A percentile compares a stretch with the other conserved stretches of the same genome.
These are phyloP conservation scores for Dynastes maya DNA, from an alignment of 2,888 invertebrate species.

Conservation along the genomic window DNA sequence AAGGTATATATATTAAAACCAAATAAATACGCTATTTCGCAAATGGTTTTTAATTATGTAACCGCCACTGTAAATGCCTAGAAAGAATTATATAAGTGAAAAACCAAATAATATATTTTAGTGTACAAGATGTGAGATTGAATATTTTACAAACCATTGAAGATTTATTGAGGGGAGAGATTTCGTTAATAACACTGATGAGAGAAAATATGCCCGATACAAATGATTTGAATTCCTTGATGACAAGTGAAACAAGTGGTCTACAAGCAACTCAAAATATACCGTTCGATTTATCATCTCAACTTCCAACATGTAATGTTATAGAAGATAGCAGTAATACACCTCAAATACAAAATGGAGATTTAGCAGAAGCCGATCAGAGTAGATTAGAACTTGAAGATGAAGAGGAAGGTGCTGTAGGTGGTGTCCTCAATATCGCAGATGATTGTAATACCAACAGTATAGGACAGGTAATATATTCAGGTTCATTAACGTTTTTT, in stretches of 20 bases:
- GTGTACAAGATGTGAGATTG: conserved; percentile 63
- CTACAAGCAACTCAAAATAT: conserved; percentile 35
- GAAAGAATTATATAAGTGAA: no score
- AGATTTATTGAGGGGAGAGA: conserved; percentile 64
- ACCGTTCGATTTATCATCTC: conserved; percentile 49
- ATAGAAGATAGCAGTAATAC: conserved; percentile 38
- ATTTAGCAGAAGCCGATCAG: conserved; percentile 87
- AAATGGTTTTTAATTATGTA: no score
- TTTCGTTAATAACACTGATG: conserved; percentile 66
- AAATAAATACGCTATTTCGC: no score
- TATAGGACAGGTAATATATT: conserved; percentile 54
- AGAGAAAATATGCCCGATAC: conserved; percentile 64
- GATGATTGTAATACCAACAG: conserved; percentile 48
- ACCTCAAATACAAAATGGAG: conserved; percentile 78
- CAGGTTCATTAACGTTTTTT: conserved; percentile 17
- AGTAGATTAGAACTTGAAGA: conserved; percentile 72
- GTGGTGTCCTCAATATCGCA: conserved; percentile 63
- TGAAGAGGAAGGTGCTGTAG: conserved; percentile 68
- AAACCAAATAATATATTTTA: conserved; percentile 53
- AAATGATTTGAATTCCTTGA: conserved; percentile 51
- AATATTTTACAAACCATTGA: conserved; percentile 64
- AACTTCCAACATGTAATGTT: conserved; percentile 17
- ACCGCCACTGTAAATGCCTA: no score
- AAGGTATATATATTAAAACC: no score
- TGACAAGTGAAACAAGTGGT: conserved; percentile 17